Percentiles rank a stretch among this genome's conserved stretches.
These are phyloP conservation scores for Aphyosemion australe DNA, from an alignment of 2,113 vertebrate genomes.

Conservation along the genomic window DNA sequence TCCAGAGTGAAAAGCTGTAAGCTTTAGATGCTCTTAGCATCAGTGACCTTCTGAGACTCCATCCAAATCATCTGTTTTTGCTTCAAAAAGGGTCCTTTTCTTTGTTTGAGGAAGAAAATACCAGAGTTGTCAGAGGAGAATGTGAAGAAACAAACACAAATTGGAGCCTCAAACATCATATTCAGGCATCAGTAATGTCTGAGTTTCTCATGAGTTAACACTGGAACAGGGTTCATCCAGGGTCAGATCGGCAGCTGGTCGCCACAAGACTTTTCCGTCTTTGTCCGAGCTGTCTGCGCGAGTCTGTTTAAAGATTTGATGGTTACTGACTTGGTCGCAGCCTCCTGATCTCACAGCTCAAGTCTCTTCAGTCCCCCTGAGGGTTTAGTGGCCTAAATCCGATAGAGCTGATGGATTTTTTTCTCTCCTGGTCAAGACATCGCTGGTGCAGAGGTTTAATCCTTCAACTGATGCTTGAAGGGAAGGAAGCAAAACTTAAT, in stretches of 20 bases:
- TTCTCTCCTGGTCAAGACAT: slow-evolving; percentile 6
- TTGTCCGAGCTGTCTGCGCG: slow-evolving; percentile 2
- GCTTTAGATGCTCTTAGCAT: neutral
- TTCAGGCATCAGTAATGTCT: neutral
- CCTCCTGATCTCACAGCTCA: neutral
- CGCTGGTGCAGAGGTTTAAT: slow-evolving; percentile 19
- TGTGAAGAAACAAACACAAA: neutral
- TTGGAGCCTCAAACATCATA: neutral
- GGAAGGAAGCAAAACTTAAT: slow-evolving; percentile 23
- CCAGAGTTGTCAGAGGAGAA: neutral
- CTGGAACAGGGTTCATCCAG: neutral
- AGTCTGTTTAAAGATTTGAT: slow-evolving; percentile 9
- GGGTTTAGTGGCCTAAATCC: slow-evolving; percentile 30
- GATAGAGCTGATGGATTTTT: slow-evolving; percentile 8
- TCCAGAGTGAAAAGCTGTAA: neutral
- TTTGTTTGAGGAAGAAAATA: neutral
- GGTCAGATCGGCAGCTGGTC: neutral
- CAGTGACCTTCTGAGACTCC: slow-evolving; percentile 2
- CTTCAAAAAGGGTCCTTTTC: neutral
- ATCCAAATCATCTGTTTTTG: no score
- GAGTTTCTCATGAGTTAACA: neutral
- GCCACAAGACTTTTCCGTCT: neutral
- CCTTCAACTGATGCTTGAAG: slow-evolving; percentile 26
- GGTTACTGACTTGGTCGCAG: neutral
- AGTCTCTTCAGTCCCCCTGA: slow-evolving; percentile 3